Percentiles rank a stretch among this genome's conserved stretches.
Conservation (phyloP, 2,888 invertebrate genomes). For the Eupithecia insigniata region DNA sequence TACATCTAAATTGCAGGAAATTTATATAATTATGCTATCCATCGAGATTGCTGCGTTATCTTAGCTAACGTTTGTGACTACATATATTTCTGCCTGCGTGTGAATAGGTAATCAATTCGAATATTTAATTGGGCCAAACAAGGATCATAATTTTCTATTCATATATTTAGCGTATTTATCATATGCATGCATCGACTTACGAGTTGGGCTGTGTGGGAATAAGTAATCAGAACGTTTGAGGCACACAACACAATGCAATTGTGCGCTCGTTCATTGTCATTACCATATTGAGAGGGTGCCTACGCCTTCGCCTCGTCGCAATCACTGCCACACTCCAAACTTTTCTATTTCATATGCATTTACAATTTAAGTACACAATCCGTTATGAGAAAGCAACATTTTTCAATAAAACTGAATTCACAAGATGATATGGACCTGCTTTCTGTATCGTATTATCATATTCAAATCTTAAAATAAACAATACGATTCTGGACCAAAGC, state of each 20-base stretch:
- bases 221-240: not conserved
- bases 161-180: not conserved
- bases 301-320: not conserved
- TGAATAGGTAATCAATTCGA: not conserved
- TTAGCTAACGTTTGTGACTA: not conserved
- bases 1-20: not conserved
- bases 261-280: not conserved
- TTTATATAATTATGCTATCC: too few species aligned
- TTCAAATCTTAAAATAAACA: not conserved
- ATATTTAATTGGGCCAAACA: not conserved
- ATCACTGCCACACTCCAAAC: not conserved
- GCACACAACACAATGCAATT: not conserved
- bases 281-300: conserved; percentile 3
- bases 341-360: conserved; percentile 1
- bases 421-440: not conserved
- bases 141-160: not conserved
- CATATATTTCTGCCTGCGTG: not conserved
- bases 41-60: not conserved
- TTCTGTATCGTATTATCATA: not conserved
- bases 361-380: conserved; percentile 1
- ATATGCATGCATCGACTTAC: not conserved
- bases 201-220: not conserved
- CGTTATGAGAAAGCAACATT: not conserved
- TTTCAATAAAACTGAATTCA: not conserved
- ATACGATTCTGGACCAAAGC: too few species aligned